Base-by-base conservation (phyloP, 2,797 vertebrate species). In the Betta splendens region DNA sequence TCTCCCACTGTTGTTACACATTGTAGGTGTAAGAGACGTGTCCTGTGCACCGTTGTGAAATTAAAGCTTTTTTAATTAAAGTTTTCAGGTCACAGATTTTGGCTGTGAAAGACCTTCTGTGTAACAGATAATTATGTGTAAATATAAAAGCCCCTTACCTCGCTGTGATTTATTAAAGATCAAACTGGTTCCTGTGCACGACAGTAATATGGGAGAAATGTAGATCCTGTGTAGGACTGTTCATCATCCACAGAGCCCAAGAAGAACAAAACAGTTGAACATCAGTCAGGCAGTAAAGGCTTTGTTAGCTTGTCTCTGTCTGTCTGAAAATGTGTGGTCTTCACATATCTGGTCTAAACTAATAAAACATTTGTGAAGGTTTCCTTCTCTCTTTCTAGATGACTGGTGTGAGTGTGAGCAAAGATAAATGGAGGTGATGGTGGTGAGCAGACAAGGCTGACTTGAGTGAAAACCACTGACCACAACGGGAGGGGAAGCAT, bases 101-200 rank as follows among this genome's bases (percentile, higher is more conserved):
- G 46, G 37, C 39, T 61, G 7, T 50, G 43, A 39, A 75, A 55
- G 45, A 61, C 57, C 52, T 71, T 63, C n/a, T 54, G 59, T 81
- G 61, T 60, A 31, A 60, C 22, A 11, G n/a, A n/a, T n/a, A n/a
- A n/a, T n/a, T n/a, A n/a, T n/a, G 9, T 54, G 5, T 7, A 32
- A 37, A 38, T 17, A 17, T 17, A 56, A 69, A 66, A 44, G 57
- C 25, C 35, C 53, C 66, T 62, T 20, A 5, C n/a, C 2, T 56
- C 55, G 62, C 56, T 68, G 23, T 69, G 45, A 67, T 48, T 10
- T 26, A 79, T 73, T 67, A 81, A 76, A 74, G 0, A 26, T 17
- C 10, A 32, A 56, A 65, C 35, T 35, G 16, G 13, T 37, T 16
- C 33, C 18, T 69, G 35, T 40, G 26, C 26, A n/a, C 4, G 25